phyloP scores from a whole-genome alignment of 2,888 invertebrate genomes.

The Chalcis sispes region DNA sequence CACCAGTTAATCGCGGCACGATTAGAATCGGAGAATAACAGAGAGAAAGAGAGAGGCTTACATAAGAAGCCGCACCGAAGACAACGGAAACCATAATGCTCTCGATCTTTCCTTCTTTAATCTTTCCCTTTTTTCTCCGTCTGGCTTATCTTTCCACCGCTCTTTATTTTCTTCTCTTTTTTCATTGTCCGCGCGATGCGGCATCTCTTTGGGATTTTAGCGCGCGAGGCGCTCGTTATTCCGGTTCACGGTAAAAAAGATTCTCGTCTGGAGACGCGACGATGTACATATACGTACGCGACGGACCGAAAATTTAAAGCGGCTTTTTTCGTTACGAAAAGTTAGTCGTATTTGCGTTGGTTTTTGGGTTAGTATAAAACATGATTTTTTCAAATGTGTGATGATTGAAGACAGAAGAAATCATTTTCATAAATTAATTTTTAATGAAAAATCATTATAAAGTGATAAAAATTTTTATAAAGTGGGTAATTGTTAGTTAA shows the following conservation, averaged over 20 bases:
- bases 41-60: slow-evolving; percentile 8
- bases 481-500: too few relatives aligned
- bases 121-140: neutral
- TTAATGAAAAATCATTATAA: too few relatives aligned
- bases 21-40: slow-evolving; percentile 36
- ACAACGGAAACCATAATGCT: slow-evolving; percentile 42
- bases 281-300: too few relatives aligned
- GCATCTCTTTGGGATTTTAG: slow-evolving; percentile 19
- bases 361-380: neutral
- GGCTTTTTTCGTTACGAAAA: neutral
- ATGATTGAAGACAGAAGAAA: too few relatives aligned
- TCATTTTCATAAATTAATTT: too few relatives aligned
- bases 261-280: neutral
- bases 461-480: too few relatives aligned
- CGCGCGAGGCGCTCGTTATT: slow-evolving; percentile 11
- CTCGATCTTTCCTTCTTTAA: slow-evolving; percentile 23
- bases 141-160: slow-evolving; percentile 37
- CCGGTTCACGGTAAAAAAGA: neutral
- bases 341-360: neutral
- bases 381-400: too few relatives aligned
- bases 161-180: neutral
- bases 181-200: slow-evolving; percentile 7
- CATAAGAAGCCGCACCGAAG: slow-evolving; percentile 15
- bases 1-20: slow-evolving; percentile 51
- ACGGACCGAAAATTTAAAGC: slow-evolving; percentile 1